These are phyloP conservation scores for Seriola rivoliana DNA, from an alignment of 2,113 vertebrate genomes.

Conservation along the genomic window DNA sequence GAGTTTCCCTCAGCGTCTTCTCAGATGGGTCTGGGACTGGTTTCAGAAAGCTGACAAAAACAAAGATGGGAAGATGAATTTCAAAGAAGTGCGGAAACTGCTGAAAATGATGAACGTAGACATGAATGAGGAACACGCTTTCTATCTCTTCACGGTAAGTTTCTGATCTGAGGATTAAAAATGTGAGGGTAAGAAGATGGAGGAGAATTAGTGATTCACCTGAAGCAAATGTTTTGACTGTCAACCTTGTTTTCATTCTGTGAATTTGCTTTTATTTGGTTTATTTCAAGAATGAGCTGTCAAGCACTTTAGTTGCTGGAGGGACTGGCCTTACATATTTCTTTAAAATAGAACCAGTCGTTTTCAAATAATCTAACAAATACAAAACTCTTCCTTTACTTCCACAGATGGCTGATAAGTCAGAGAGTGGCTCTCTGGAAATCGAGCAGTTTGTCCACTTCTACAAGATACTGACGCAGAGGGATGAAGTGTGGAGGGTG, in stretches of 20 bases:
- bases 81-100: conserved; percentile 90
- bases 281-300: neutral
- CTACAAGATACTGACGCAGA: conserved; percentile 93
- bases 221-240: neutral
- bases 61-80: conserved; percentile 94
- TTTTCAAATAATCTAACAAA: neutral
- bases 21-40: conserved; percentile 94
- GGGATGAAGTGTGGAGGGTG: conserved; percentile 90
- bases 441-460: conserved; percentile 94
- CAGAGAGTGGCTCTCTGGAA: conserved; percentile 87
- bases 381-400: neutral
- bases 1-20: conserved; percentile 77
- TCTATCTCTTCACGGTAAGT: conserved; percentile 90
- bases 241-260: neutral
- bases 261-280: neutral
- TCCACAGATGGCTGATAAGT: conserved; percentile 90
- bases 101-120: conserved; percentile 96
- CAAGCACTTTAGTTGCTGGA: neutral
- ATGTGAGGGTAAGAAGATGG: neutral
- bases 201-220: neutral
- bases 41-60: conserved; percentile 95
- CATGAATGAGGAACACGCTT: conserved; percentile 92
- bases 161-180: neutral
- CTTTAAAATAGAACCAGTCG: neutral
- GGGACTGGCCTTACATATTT: neutral